Base-by-base conservation (phyloP, 2,888 invertebrate genomes). In the Hoplodrina ambigua region DNA sequence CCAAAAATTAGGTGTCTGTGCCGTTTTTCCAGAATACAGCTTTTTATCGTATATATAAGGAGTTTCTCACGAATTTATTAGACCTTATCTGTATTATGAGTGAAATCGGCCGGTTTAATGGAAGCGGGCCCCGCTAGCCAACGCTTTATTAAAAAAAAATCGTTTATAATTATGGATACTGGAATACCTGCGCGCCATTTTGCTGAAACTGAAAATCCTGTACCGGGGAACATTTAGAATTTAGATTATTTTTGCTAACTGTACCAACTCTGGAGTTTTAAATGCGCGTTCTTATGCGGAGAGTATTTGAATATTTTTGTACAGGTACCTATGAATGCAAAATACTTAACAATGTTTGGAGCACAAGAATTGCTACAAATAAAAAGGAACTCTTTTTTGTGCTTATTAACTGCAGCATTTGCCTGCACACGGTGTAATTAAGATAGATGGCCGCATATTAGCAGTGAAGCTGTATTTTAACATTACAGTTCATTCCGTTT, bases 21-120 rank as follows among this genome's bases (percentile, higher is more conserved):
- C 49, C 8, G 30, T 56, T 46, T 49, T 55, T 50, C 52, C 30
- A 7, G 62, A 77, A 63, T 61, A 69, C 41, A n/a, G 56, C 20
- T 41, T 76, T 69, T 56, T 30, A 25, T 50, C 41, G 55, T 55
- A 59, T 62, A 63, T 60, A 70, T 33, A 61, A n/a, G 33, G 64
- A 62, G 37, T 49, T 81, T 77, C 69, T 58, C 50, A 63, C 57
- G 41, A 85, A 73, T 77, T 83, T 80, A 85, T 77, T 66, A 69
- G 55, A 56, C 59, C 71, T 75, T 74, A 60, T 73, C 69, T 74
- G 59, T 71, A 61, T 77, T 78, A 78, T 78, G 79, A 72, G 61
- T 72, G 54, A 78, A 72, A 72, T 70, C 66, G 50, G 20, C 69
- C 44, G 53, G 59, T 70, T 68, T 72, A 67, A 69, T 67, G 59